Percentiles rank a stretch among this genome's conserved stretches.
phyloP scores from a whole-genome alignment of 2,888 invertebrate genomes.

The Yponomeuta plumbellus region DNA sequence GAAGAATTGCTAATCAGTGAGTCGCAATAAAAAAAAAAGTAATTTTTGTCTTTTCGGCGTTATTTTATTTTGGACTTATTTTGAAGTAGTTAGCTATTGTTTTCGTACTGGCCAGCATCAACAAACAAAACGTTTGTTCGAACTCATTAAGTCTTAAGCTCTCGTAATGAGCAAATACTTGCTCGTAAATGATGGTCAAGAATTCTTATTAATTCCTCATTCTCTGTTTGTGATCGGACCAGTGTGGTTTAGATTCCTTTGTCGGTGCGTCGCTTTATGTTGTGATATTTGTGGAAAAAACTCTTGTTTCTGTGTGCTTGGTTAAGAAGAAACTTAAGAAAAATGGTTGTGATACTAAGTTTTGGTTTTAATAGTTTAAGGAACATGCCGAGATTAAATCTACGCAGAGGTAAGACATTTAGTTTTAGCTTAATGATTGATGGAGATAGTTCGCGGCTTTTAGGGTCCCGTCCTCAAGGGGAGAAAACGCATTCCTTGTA shows the following conservation, averaged over 20 bases:
- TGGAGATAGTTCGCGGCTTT: no score
- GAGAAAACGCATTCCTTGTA: no score
- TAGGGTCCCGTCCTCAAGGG: no score
- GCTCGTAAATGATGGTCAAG: background rate
- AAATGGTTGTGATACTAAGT: background rate
- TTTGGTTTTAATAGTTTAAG: background rate
- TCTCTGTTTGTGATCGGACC: background rate
- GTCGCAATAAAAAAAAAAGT: background rate
- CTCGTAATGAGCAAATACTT: background rate
- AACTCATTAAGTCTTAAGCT: background rate
- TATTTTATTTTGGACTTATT: background rate
- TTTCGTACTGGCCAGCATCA: background rate
- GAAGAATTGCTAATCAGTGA: conserved; percentile 18
- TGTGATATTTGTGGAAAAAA: background rate
- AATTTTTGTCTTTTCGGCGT: background rate
- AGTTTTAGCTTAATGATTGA: no score
- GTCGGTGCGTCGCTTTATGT: background rate
- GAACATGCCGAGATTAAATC: background rate
- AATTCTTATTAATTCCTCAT: conserved; percentile 2
- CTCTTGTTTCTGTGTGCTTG: background rate
- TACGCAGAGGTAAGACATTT: background rate
- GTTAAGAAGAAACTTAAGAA: background rate
- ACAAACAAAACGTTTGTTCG: background rate
- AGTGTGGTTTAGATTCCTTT: background rate
- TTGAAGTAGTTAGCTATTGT: conserved; percentile 5